A percentile compares a stretch with the other conserved stretches of the same genome.
Conservation (phyloP, 1,140 invertebrate species). For the Listronotus bonariensis region DNA sequence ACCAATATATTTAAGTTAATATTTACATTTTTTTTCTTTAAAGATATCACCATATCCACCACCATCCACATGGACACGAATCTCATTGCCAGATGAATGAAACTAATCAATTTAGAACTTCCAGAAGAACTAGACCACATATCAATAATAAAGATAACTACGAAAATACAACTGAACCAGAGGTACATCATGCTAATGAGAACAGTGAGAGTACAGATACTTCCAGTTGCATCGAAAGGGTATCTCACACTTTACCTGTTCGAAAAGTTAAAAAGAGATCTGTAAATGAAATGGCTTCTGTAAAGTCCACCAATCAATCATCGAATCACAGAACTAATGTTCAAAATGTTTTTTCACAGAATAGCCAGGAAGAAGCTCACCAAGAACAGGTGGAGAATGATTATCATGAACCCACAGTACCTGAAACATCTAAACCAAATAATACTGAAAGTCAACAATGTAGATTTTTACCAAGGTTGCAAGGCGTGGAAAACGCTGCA, state of each 20-base stretch:
- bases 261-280: conserved; percentile 61
- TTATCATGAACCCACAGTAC: conserved; percentile 48
- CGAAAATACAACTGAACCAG: conserved; percentile 54
- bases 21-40: neutral
- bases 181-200: conserved; percentile 54
- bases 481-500: conserved; percentile 69
- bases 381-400: conserved; percentile 47
- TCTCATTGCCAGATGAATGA: conserved; percentile 55
- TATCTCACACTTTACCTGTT: conserved; percentile 59
- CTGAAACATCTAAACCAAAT: conserved; percentile 34
- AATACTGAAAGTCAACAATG: conserved; percentile 44
- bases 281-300: conserved; percentile 53
- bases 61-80: conserved; percentile 52
- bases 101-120: conserved; percentile 44
- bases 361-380: conserved; percentile 37
- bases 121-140: conserved; percentile 37
- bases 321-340: conserved; percentile 55
- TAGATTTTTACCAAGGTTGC: conserved; percentile 56
- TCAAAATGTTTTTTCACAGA: conserved; percentile 56
- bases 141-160: conserved; percentile 54
- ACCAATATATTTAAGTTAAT: too few relatives aligned
- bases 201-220: conserved; percentile 55
- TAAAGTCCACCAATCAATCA: conserved; percentile 53
- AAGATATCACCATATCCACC: conserved; percentile 52
- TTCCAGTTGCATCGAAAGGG: conserved; percentile 55